Evolutionary conservation across 1,140 invertebrate species (phyloP), one percentile per base, ranked within the genome.

Genomic region (Drosophila fuyamai): DNA sequence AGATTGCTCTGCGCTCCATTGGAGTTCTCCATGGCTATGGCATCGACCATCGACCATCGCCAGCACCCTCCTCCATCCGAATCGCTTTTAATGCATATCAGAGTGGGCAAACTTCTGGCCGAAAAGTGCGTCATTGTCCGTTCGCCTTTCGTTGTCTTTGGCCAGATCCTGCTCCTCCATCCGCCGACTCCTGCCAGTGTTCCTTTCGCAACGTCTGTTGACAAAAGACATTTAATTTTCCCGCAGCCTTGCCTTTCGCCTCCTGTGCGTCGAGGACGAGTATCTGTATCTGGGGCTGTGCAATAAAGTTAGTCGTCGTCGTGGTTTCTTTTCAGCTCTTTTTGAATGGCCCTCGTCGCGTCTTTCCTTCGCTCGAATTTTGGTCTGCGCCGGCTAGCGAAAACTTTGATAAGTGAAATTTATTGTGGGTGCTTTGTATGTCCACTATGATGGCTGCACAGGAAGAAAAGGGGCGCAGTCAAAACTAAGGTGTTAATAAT

Each of bases 351-450:
- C 57, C 71, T 71, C 57, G 43, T 57, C 50, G 54, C 40, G 40
- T 43, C n/a, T 78, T 79, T 72, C 44, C 56, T 46, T 29, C 67
- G 70, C 53, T 50, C 50, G 70, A 82, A 60, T 83, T 83, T 83
- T 76, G 58, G 74, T 76, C 71, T 76, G 50, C 47, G 54, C 38
- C 55, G 67, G 66, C 67, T 70, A 65, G 71, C 63, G 72, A 83
- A 86, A 86, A 88, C 83, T 86, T 86, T 88, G 82, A 86, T 86
- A 86, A 86, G 79, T 88, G 83, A 88, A 86, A 86, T 86, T 88
- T 86, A 86, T 85, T 76, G 82, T 86, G 79, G 82, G 65, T 75
- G 81, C 81, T 80, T 76, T 80, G 72, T 67, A 66, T 67, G 67
- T 85, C 79, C 77, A 72, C 68, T 71, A 41, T 57, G 43, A 71